Percentiles rank a stretch among this genome's conserved stretches.
Evolutionary conservation across 2,113 vertebrate genomes (phyloP).

Genomic region (Podarcis cretensis): DNA sequence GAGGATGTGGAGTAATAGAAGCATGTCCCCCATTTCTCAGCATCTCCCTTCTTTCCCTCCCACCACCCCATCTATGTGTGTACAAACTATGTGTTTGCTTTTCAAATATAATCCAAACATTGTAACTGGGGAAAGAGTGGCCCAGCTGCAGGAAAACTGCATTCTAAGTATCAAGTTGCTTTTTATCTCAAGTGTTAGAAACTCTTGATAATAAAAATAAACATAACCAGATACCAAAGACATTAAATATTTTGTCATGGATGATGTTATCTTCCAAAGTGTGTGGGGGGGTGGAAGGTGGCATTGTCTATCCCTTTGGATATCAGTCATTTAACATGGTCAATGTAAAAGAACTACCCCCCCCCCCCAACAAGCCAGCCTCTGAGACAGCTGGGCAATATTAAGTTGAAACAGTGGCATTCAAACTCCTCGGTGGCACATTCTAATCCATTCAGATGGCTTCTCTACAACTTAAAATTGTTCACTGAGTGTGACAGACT

Average conservation of each 20-base stretch:
- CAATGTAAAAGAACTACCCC: too few relatives aligned
- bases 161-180: neutral
- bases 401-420: constrained; percentile 48
- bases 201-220: too few relatives aligned
- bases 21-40: neutral
- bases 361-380: neutral
- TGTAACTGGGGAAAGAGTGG: neutral
- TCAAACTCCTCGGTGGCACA: constrained; percentile 42
- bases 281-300: neutral
- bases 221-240: neutral
- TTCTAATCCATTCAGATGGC: constrained; percentile 68
- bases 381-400: constrained; percentile 55
- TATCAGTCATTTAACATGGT: constrained; percentile 12
- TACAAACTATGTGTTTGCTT: neutral
- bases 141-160: neutral
- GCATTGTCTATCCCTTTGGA: constrained; percentile 1
- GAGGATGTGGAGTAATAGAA: rapidly evolving
- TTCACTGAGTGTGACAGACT: constrained; percentile 68
- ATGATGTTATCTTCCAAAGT: neutral
- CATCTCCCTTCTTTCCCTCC: neutral
- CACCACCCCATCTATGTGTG: neutral
- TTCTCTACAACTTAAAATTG: constrained; percentile 71
- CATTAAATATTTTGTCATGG: neutral
- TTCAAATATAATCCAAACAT: neutral
- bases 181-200: neutral